A percentile compares a stretch with the other conserved stretches of the same genome.
phyloP scores from a whole-genome alignment of 2,888 invertebrate species.

The Gandaritis pyraliata region DNA sequence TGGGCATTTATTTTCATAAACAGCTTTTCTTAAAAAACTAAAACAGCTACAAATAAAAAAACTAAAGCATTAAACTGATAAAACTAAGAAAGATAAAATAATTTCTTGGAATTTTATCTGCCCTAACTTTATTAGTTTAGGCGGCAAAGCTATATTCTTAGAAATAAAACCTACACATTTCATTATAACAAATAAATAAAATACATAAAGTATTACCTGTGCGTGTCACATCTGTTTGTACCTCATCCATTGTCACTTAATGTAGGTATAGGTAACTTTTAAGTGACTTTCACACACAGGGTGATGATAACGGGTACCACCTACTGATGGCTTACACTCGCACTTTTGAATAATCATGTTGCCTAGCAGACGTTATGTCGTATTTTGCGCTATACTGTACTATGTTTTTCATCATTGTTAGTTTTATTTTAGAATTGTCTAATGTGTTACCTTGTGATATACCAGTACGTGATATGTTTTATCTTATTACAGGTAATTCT shows the following conservation, averaged over 20 bases:
- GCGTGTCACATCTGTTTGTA: background rate
- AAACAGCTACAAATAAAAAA: too few relatives aligned
- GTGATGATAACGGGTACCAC: background rate
- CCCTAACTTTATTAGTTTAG: too few relatives aligned
- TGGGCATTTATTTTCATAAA: background rate
- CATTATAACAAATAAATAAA: too few relatives aligned
- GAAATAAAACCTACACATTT: too few relatives aligned
- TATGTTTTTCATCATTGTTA: conserved; percentile 3
- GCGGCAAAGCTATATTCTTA: too few relatives aligned
- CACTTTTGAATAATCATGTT: conserved; percentile 33
- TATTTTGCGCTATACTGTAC: conserved; percentile 13
- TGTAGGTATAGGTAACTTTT: conserved; percentile 1
- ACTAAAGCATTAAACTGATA: too few relatives aligned
- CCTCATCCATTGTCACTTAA: background rate
- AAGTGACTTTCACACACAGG: conserved; percentile 19
- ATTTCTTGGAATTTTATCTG: too few relatives aligned
- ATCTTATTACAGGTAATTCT: conserved; percentile 30
- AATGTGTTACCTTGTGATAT: background rate
- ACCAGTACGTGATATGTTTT: background rate
- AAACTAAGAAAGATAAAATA: too few relatives aligned
- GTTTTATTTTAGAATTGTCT: background rate
- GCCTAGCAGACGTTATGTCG: conserved; percentile 18
- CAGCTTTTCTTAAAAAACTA: too few relatives aligned
- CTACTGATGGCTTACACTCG: background rate
- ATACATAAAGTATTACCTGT: too few relatives aligned